phyloP scores from a whole-genome alignment of 2,113 vertebrate genomes.

The Pelmatolapia mariae region DNA sequence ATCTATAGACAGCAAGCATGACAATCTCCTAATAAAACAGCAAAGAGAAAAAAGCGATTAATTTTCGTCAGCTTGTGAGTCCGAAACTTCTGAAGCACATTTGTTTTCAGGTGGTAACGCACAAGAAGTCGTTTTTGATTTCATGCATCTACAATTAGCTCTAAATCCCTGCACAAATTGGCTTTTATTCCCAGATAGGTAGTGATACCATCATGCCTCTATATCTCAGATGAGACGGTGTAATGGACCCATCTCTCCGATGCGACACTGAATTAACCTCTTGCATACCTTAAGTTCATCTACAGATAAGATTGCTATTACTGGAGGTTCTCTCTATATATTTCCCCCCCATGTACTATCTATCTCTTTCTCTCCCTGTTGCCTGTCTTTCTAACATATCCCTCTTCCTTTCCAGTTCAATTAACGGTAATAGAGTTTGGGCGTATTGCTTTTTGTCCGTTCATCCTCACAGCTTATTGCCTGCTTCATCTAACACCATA shows the following conservation, averaged over 20 bases:
- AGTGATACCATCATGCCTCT: not conserved
- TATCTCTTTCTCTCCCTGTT: not conserved
- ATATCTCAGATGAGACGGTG: constrained; percentile 11
- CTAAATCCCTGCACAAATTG: constrained; percentile 18
- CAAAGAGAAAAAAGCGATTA: not conserved
- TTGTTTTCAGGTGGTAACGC: constrained; percentile 19
- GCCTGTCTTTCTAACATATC: not conserved
- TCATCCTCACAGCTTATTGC: constrained; percentile 6
- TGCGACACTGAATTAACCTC: constrained; percentile 46
- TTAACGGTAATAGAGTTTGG: constrained; percentile 38
- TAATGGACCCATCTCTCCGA: constrained; percentile 7
- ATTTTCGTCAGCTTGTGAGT: constrained; percentile 17
- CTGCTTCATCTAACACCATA: not conserved
- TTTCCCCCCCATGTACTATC: not conserved
- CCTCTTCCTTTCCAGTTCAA: constrained; percentile 20
- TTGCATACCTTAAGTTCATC: constrained; percentile 31
- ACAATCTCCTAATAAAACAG: constrained; percentile 2
- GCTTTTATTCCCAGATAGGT: not conserved
- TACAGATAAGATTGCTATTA: constrained; percentile 36
- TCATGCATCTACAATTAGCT: constrained; percentile 37
- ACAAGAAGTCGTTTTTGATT: not conserved
- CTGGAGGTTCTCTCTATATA: not conserved
- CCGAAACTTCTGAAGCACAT: constrained; percentile 4
- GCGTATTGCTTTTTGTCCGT: not conserved
- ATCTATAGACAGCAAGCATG: not conserved